Conservation (phyloP, 2,888 invertebrate genomes). For the Pristionchus arcanus region DNA sequence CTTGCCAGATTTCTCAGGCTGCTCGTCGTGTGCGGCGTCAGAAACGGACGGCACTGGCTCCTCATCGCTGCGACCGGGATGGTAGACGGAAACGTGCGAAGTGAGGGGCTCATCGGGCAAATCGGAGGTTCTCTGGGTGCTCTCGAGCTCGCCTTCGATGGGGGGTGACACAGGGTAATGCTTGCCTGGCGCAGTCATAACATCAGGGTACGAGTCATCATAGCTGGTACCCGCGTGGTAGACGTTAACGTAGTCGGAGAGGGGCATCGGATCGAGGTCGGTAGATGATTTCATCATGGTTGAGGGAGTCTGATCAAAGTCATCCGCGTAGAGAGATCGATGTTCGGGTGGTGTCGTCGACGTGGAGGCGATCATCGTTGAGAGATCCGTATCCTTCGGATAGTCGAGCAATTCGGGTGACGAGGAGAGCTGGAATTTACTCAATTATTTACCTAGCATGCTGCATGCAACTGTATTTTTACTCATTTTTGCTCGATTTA, state of each 20-base stretch:
- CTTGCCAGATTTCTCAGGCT: conserved; percentile 48
- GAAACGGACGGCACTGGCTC: neutral
- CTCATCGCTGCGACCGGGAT: conserved; percentile 43
- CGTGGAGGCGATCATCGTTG: neutral
- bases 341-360: conserved; percentile 47
- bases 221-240: conserved; percentile 52
- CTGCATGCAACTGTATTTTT: no score
- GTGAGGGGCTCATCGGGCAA: conserved; percentile 34
- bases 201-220: neutral
- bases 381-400: conserved; percentile 39
- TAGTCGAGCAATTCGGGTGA: conserved; percentile 49
- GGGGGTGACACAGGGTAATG: neutral
- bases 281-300: neutral
- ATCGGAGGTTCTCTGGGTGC: conserved; percentile 29
- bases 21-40: neutral
- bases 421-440: neutral
- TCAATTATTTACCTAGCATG: neutral
- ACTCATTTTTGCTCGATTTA: no score
- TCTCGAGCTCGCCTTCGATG: conserved; percentile 47
- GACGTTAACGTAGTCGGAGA: conserved; percentile 42
- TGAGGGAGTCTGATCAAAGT: neutral
- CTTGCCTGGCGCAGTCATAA: neutral
- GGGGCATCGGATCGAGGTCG: conserved; percentile 4
- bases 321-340: conserved; percentile 54
- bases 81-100: conserved; percentile 51